Evolutionary conservation across 2,113 vertebrate species (phyloP), one percentile per base, ranked within the genome.

Genomic region (Sterna hirundo): DNA sequence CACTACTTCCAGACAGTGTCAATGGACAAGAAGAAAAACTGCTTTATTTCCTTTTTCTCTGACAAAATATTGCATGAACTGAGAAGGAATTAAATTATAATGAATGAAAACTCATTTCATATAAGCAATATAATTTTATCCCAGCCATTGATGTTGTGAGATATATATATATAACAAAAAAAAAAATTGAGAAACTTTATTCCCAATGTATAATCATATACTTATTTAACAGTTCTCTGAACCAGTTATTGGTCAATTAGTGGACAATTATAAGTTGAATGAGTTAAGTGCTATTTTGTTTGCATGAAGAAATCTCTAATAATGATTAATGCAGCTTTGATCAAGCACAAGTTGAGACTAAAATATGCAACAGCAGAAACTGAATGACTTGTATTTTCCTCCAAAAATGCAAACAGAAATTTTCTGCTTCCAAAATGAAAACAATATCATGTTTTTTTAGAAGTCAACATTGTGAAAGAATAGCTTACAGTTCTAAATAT

Each of bases 261-360:
- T 71, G 83, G 79, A 96, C 84, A 97, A 93, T 94, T 97, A 88
- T 88, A 94, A 94, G 40, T 92, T 97, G 96, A 97, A 95, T 93
- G 23, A 95, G 76, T 91, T 98, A 97, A 98, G 95, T 93, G 60
- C 7, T 91, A 78, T 94, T 97, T 95, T 84, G 86, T 97, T 97
- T 97, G 88, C 94, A 93, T 90, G 95, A 95, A 96, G 44, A 92
- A 97, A 94, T 96, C 75, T 96, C 85, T 97, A 96, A 97, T 97
- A 97, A 95, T 93, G 91, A 98, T 97, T 97, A 98, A 98, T 96
- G 88, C 61, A 97, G 55, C 72, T 97, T 98, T 97, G 98, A 96
- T 98, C 83, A 94, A 95, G 71, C 94, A 83, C 64, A 88, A 96
- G 61, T 87, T 97, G 83, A 96, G 66, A 83, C 27, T 91, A 51